Conservation (phyloP, 2,888 invertebrate genomes). For the Acleris sparsana region DNA sequence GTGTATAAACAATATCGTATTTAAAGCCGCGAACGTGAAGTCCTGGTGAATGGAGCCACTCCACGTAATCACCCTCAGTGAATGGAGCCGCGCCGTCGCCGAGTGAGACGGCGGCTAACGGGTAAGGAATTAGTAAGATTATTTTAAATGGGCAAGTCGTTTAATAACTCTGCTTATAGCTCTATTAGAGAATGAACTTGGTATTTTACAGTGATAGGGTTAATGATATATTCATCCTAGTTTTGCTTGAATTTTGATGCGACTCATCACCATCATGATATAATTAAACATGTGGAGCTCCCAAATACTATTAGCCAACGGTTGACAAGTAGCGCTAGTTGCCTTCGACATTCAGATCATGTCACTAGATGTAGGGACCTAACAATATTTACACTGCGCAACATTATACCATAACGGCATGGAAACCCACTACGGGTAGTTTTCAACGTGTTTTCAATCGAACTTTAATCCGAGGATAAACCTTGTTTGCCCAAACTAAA, state of each 20-base stretch:
- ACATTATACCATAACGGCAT: no score
- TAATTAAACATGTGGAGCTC: no score
- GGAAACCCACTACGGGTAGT: neutral
- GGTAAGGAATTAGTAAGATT: neutral
- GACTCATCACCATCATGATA: no score
- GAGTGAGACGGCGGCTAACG: neutral
- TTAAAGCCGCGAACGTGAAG: neutral
- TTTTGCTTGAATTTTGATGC: no score
- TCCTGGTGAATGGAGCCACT: slow-evolving; percentile 3
- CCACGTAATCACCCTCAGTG: slow-evolving; percentile 8
- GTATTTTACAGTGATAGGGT: neutral
- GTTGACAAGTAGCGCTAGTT: no score
- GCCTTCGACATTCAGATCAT: no score
- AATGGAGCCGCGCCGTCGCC: neutral
- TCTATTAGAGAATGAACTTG: neutral
- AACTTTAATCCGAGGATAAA: slow-evolving; percentile 10
- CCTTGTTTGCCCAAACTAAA: slow-evolving; percentile 9
- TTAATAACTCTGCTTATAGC: neutral
- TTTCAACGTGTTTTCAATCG: slow-evolving; percentile 7
- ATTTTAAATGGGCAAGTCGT: neutral
- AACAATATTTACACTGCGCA: no score
- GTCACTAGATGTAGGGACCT: no score
- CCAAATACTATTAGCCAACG: no score
- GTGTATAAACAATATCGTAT: slow-evolving; percentile 1
- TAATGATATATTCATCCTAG: no score